These are phyloP conservation scores for Prionailurus viverrinus DNA, from an alignment of 2,113 vertebrate genomes.

Conservation along the genomic window DNA sequence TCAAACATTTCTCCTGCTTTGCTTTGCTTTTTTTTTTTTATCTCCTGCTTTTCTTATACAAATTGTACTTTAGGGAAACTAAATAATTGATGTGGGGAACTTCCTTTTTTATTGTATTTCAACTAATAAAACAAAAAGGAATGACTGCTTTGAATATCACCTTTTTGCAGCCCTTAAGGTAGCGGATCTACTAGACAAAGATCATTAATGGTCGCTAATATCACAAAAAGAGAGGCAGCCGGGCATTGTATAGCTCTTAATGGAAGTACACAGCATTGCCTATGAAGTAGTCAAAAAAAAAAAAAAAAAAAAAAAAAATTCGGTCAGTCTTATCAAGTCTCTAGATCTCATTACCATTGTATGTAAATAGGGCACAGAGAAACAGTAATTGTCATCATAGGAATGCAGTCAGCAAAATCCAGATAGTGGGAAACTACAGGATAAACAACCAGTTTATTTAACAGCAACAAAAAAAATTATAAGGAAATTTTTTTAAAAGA, in stretches of 20 bases:
- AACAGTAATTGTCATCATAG: neutral
- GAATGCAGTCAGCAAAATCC: neutral
- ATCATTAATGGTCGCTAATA: neutral
- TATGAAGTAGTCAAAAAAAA: neutral
- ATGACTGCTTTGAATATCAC: neutral
- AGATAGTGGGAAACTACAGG: neutral
- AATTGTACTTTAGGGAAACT: neutral
- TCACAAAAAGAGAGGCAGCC: neutral
- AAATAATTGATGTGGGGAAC: neutral
- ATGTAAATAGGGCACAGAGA: neutral
- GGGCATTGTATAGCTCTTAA: accelerated
- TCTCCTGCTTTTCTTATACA: neutral
- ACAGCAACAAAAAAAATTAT: neutral
- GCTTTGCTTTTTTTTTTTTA: neutral
- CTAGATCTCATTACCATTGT: neutral
- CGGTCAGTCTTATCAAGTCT: neutral
- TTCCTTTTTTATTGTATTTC: neutral
- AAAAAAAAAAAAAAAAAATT: neutral
- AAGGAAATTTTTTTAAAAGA: neutral
- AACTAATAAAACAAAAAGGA: neutral
- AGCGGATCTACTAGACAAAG: neutral
- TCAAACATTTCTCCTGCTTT: neutral
- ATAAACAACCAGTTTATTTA: neutral
- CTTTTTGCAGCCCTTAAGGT: neutral
- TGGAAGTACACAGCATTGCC: neutral